Conservation (phyloP, 2,113 vertebrate genomes). For the Deroptyus accipitrinus region DNA sequence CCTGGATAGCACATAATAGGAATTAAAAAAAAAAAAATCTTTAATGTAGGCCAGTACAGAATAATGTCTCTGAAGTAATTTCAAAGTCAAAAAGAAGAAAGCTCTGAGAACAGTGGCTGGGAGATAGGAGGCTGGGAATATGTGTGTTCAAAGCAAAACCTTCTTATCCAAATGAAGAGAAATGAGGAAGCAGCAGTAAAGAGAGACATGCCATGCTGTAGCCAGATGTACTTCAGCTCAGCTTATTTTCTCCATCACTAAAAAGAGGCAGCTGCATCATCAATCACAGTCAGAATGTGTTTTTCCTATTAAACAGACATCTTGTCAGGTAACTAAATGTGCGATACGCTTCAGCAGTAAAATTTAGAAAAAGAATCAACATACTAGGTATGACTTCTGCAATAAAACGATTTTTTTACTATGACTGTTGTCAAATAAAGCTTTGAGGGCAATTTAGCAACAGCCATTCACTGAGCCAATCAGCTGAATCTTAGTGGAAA, state of each 20-base stretch:
- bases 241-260: slow-evolving; percentile 54
- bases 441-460: slow-evolving; percentile 22
- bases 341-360: slow-evolving; percentile 4
- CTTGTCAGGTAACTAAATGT: slow-evolving; percentile 49
- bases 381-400: slow-evolving; percentile 8
- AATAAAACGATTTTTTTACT: slow-evolving; percentile 30
- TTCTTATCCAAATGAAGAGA: slow-evolving; percentile 66
- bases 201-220: neutral
- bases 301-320: slow-evolving; percentile 48
- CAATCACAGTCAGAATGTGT: slow-evolving; percentile 57
- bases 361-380: slow-evolving; percentile 27
- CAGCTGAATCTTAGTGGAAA: slow-evolving; percentile 3
- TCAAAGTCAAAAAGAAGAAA: slow-evolving; percentile 66
- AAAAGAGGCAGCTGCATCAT: slow-evolving; percentile 54
- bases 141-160: slow-evolving; percentile 50
- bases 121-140: slow-evolving; percentile 59
- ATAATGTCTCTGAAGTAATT: slow-evolving; percentile 43
- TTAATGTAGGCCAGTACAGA: neutral
- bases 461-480: neutral
- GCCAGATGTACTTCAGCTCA: slow-evolving; percentile 52
- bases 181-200: slow-evolving; percentile 45
- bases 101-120: slow-evolving; percentile 50
- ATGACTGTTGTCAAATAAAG: neutral
- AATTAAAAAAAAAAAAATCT: neutral
- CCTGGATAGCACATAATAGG: neutral